Evolutionary conservation across 2,797 vertebrate species (phyloP), one percentile per base, ranked within the genome.

Genomic region (Spinus olivaceus): DNA sequence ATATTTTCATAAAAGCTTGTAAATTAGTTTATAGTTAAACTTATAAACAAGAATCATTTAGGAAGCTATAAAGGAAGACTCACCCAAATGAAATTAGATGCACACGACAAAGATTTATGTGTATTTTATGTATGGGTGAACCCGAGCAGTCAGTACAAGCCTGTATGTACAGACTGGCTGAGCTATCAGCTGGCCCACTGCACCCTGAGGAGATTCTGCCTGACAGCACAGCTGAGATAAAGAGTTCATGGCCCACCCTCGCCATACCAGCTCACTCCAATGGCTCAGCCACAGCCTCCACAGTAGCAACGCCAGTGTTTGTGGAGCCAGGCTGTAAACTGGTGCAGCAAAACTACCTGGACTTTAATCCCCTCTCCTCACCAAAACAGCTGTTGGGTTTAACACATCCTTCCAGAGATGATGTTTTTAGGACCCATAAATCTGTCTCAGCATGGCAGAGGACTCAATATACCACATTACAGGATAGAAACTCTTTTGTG

Each of bases 231-330:
- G 80, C 53, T 59, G 35, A 70, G 8, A 9, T 2, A 39, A 77
- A 37, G 22, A 42, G 49, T 27, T 59, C 78, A 54, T 2, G 2
- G 64, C 44, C 47, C 82, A 88, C 42, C 21, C n/a, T 53, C 2
- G 42, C 37, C 46, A n/a, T 27, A 39, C 21, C 3, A 13, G 2
- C 8, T 61, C 25, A 15, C 21, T 60, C 21, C 69, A 28, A 2
- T 6, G 33, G 20, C 11, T 53, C 84, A 71, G 27, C 28, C 4
- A 4, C 22, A 51, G 21, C 60, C 51, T 35, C n/a, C 47, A 10
- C 0, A 2, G 42, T 2, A 63, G 67, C 67, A 51, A 17, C 0
- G 0, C 18, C 8, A 19, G 8, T 0, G 0, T 78, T 60, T 33
- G 37, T 20, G 22, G 30, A 59, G 57, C 10, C 69, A 30, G 19